Percentiles rank a stretch among this genome's conserved stretches.
phyloP scores from a whole-genome alignment of 2,888 invertebrate species.

The Girardia tigrina region DNA sequence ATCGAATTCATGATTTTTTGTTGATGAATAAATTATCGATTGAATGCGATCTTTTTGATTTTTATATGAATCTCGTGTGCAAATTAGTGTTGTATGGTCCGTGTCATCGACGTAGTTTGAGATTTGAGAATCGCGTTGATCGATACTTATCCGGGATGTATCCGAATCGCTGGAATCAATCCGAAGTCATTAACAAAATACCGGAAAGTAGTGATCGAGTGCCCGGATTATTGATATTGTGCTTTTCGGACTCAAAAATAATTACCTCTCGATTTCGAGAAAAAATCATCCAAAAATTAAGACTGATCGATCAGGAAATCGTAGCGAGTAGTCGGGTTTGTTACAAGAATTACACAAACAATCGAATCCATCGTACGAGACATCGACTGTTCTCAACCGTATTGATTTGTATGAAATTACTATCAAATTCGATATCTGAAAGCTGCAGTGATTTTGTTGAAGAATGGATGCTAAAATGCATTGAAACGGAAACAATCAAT shows the following conservation, averaged over 20 bases:
- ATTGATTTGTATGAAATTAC: constrained; percentile 10
- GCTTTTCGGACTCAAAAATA: neutral
- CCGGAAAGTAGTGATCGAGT: constrained; percentile 1
- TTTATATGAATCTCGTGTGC: neutral
- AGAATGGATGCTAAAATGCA: neutral
- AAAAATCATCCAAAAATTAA: neutral
- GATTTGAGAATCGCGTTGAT: neutral
- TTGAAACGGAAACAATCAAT: neutral
- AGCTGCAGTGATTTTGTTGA: neutral
- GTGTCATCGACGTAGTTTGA: neutral
- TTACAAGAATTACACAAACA: neutral
- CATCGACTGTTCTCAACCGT: neutral
- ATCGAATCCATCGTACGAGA: neutral
- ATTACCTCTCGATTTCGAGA: neutral
- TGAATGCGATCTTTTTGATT: neutral
- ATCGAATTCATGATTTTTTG: neutral
- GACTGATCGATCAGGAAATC: neutral
- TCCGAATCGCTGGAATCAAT: neutral
- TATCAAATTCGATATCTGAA: neutral
- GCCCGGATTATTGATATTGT: neutral
- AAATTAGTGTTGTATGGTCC: neutral
- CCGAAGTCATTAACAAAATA: neutral
- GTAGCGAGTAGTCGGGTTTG: neutral
- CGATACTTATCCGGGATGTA: neutral
- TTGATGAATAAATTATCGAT: neutral